Evolutionary conservation across 2,888 invertebrate species (phyloP).

Genomic region (Sympetrum striolatum): DNA sequence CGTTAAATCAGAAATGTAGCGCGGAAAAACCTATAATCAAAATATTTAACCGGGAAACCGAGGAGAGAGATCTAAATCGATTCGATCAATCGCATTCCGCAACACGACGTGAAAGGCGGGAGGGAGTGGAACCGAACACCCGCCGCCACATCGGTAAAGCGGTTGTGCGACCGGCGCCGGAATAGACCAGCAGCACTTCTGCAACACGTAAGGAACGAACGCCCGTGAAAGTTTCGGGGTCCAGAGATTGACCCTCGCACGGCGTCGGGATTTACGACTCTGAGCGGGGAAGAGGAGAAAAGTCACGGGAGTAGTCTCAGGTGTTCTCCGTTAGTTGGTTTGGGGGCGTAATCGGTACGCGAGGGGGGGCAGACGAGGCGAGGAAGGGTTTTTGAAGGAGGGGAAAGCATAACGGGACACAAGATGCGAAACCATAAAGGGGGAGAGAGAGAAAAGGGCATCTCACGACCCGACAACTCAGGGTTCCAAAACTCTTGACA

Average conservation of each 20-base stretch:
- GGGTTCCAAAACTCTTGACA: too few species aligned
- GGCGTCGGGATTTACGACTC: slow-evolving; percentile 10
- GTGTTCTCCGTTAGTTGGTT: not conserved
- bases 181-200: not conserved
- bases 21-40: too few species aligned
- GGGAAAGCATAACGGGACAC: not conserved
- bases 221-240: not conserved
- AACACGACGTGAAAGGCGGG: not conserved
- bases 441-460: not conserved
- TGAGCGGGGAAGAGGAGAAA: too few species aligned
- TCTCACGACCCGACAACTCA: too few species aligned
- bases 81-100: too few species aligned
- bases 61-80: too few species aligned
- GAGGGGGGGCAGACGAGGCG: not conserved
- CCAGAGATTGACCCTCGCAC: slow-evolving; percentile 7
- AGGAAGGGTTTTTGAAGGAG: not conserved
- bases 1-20: too few species aligned
- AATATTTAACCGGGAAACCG: too few species aligned
- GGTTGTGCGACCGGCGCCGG: not conserved
- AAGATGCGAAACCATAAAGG: not conserved
- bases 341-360: not conserved
- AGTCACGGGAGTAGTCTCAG: not conserved
- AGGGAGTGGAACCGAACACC: not conserved
- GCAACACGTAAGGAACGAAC: not conserved
- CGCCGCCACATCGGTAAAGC: not conserved